phyloP scores from a whole-genome alignment of 53 echinoderm and acorn worm genomes.

The Temnopleurus reevesii region DNA sequence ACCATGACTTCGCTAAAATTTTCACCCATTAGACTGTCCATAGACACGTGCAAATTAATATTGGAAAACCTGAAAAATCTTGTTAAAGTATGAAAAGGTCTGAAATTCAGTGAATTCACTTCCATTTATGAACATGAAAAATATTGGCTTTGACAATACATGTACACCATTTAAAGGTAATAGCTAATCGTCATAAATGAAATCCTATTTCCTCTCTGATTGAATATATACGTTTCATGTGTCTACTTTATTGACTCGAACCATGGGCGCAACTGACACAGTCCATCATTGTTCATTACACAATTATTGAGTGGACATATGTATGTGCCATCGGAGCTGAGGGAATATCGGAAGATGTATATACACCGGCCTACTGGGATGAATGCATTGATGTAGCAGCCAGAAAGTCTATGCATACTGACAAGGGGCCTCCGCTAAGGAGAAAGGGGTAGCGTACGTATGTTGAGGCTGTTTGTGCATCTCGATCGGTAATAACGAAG shows the following conservation, averaged over 20 bases:
- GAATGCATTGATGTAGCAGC: neutral
- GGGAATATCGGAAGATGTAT: neutral
- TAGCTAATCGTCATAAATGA: constrained; percentile 8
- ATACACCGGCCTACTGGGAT: neutral
- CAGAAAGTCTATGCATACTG: constrained; percentile 46
- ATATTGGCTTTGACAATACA: too few species aligned
- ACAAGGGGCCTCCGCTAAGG: constrained; percentile 25
- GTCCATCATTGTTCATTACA: constrained; percentile 48
- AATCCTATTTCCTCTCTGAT: constrained; percentile 24
- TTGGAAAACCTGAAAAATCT: too few species aligned
- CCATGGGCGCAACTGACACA: constrained; percentile 15
- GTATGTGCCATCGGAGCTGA: constrained; percentile 1
- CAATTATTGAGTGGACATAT: constrained; percentile 46
- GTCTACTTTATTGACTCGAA: neutral
- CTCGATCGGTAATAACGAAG: neutral
- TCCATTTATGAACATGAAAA: too few species aligned
- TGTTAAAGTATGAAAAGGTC: too few species aligned
- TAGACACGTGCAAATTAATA: too few species aligned
- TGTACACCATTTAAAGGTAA: neutral
- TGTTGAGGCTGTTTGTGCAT: neutral
- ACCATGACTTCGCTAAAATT: too few species aligned
- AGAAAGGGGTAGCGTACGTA: neutral
- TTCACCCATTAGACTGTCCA: too few species aligned
- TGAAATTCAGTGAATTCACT: too few species aligned
- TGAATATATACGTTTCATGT: constrained; percentile 8